phyloP scores from a whole-genome alignment of 2,888 invertebrate genomes.

The Frankliniella intonsa region DNA sequence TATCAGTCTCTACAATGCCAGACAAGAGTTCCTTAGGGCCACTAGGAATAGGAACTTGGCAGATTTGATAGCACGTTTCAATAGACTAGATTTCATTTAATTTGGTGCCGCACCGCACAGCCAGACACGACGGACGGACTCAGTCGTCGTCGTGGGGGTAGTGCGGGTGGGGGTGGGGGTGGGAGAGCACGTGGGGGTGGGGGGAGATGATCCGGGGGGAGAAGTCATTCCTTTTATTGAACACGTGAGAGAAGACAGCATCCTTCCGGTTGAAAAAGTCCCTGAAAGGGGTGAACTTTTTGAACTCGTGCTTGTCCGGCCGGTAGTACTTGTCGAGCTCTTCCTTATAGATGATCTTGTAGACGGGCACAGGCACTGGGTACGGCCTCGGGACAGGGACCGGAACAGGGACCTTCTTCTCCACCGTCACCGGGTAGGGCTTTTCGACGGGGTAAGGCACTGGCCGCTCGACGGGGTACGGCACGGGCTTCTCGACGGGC shows the following conservation, averaged over 20 bases:
- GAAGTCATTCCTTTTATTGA: background rate
- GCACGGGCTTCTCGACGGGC: conserved; percentile 35
- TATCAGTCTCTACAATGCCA: too few relatives aligned
- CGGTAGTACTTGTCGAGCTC: background rate
- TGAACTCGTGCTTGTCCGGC: background rate
- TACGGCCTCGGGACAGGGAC: conserved; percentile 33
- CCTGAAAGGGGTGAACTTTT: too few relatives aligned
- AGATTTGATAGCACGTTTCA: too few relatives aligned
- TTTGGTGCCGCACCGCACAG: background rate
- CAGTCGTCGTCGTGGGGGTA: conserved; percentile 21
- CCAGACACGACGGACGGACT: background rate
- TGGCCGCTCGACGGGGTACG: conserved; percentile 37
- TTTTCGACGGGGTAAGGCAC: conserved; percentile 41
- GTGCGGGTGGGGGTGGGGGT: conserved; percentile 6
- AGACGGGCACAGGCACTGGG: conserved; percentile 38
- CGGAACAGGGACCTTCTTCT: conserved; percentile 41
- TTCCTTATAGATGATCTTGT: conserved; percentile 40
- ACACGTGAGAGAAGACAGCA: too few relatives aligned
- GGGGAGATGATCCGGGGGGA: background rate
- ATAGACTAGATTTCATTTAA: too few relatives aligned
- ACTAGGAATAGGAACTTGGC: too few relatives aligned
- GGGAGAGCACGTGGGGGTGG: background rate
- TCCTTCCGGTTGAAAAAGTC: too few relatives aligned
- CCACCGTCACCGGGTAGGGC: conserved; percentile 39
- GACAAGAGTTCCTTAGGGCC: too few relatives aligned